These are phyloP conservation scores for Abramis brama DNA, from an alignment of 2,113 vertebrate species.

Conservation along the genomic window DNA sequence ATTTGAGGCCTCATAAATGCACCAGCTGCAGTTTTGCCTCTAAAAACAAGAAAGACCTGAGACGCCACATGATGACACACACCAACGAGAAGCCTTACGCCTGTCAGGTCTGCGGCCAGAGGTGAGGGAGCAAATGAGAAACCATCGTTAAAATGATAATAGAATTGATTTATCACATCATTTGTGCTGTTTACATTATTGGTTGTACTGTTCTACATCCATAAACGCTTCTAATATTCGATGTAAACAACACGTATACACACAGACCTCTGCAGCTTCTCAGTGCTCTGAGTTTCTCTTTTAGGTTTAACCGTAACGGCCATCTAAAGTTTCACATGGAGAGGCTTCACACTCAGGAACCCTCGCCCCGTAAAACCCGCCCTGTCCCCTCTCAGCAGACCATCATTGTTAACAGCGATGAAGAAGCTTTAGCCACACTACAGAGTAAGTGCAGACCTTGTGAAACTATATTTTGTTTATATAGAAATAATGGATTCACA, in stretches of 20 bases:
- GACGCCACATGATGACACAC: constrained; percentile 93
- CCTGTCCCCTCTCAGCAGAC: constrained; percentile 78
- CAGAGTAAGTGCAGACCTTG: constrained; percentile 75
- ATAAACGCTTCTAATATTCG: not conserved
- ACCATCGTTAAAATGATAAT: not conserved
- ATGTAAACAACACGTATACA: not conserved
- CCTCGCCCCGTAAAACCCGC: constrained; percentile 70
- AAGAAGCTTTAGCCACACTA: constrained; percentile 88
- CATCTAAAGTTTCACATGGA: constrained; percentile 98
- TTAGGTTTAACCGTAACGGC: constrained; percentile 94
- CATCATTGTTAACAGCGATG: constrained; percentile 89
- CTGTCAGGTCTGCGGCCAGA: constrained; percentile 93
- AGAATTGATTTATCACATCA: not conserved
- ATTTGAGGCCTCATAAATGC: constrained; percentile 94
- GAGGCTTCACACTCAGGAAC: constrained; percentile 87
- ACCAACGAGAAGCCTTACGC: constrained; percentile 98
- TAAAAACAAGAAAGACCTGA: constrained; percentile 98
- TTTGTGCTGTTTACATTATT: not conserved
- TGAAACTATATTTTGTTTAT: not conserved
- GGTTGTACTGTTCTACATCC: not conserved
- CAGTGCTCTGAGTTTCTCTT: not conserved
- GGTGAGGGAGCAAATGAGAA: constrained; percentile 72
- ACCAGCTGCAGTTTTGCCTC: constrained; percentile 94
- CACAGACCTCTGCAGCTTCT: not conserved
- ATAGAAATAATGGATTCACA: not conserved